These are phyloP conservation scores for Anodontia alba DNA, from an alignment of 2,888 invertebrate species.

Conservation along the genomic window DNA sequence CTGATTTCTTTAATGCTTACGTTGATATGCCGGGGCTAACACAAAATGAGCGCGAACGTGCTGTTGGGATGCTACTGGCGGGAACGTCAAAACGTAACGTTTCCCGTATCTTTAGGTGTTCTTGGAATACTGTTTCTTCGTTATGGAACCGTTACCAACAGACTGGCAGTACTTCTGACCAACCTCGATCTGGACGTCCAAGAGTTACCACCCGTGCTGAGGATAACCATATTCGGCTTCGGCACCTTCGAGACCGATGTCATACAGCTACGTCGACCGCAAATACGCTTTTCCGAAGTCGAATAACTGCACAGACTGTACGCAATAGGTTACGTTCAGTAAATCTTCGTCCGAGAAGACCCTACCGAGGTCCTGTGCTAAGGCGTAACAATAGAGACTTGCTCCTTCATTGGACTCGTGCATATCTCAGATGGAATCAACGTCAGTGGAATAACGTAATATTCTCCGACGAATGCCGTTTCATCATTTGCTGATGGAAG, in stretches of 20 bases:
- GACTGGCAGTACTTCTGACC: conserved; percentile 15
- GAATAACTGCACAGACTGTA: not conserved
- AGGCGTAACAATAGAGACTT: not conserved
- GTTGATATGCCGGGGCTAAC: conserved; percentile 15
- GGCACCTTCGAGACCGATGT: conserved; percentile 5
- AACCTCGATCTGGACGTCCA: conserved; percentile 16
- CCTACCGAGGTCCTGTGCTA: not conserved
- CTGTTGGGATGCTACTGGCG: conserved; percentile 12
- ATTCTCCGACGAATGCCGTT: not conserved
- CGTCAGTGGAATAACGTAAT: not conserved
- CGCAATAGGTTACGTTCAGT: not conserved
- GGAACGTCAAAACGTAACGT: not conserved
- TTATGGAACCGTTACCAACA: conserved; percentile 5
- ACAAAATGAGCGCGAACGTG: conserved; percentile 5
- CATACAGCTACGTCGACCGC: conserved; percentile 5
- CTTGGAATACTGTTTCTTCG: not conserved
- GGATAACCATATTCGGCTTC: conserved; percentile 12
- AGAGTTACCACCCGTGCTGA: conserved; percentile 1
- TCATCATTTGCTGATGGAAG: not conserved
- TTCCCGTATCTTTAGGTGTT: conserved; percentile 8
- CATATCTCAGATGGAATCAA: not conserved
- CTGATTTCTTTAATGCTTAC: no score
- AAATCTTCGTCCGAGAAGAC: not conserved
- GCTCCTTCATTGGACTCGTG: not conserved
- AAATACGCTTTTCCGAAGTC: not conserved